Base-by-base conservation (phyloP, 2,888 invertebrate species). In the Sicus ferrugineus region DNA sequence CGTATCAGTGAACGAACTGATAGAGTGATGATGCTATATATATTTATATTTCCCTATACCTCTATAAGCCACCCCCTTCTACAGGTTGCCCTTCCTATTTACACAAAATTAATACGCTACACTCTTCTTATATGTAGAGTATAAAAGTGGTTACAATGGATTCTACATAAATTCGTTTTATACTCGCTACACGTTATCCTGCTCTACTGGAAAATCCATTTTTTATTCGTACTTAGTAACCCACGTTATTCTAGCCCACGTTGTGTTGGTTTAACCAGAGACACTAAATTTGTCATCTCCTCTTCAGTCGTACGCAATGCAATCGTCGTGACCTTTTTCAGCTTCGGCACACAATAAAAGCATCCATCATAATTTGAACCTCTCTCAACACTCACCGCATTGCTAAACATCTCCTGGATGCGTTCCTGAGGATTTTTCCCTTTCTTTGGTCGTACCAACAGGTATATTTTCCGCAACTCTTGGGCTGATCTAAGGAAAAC, bases 371-470 rank as follows among this genome's bases (percentile, higher is more conserved):
- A 68, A 67, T 67, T 48, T 34, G 23, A 38, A 30, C 52, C 21
- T 52, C 21, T 6, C 4, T 34, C 42, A 16, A 31, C 61, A 87
- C 93, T 91, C 85, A 97, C 96, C 80, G 90, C 89, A 77, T 92
- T 92, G 74, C 90, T 89, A 77, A 96, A 90, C 70, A 97, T 89
- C 70, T 96, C 95, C 69, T 92, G 90, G 5, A 95, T 83, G 69
- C 95, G 88, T 77, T 91, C 90, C 74, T 89, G 89, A 0, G 95
- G 91, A 67, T 89, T 89, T 81, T 94, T 93, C 14, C 94, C 95
- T 81, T 94, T 91, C 87, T 96, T 96, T 0, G 91, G 87, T 59
- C 98, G 88, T 62, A 98, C 90, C 61, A 98, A 86, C 68, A 97
- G 84, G 81, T 95, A 93, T 65, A 98, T 91, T 76, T 89, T 91